These are phyloP conservation scores for Myrmophylax atrothorax DNA, from an alignment of 2,113 vertebrate species.

Conservation along the genomic window DNA sequence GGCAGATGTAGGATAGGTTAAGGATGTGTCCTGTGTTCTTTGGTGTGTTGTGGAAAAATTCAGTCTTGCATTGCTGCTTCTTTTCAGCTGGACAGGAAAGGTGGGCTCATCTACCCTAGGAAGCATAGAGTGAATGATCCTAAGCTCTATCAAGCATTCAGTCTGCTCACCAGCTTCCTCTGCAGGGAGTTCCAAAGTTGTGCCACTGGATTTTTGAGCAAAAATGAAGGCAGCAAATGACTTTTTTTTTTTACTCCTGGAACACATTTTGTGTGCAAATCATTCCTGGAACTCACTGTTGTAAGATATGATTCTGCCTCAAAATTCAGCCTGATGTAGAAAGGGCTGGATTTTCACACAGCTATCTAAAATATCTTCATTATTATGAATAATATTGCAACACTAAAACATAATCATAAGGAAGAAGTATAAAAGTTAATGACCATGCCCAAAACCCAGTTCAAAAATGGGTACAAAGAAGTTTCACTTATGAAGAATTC, in stretches of 20 bases:
- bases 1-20: not conserved
- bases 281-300: not conserved
- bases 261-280: not conserved
- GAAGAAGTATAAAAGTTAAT: not conserved
- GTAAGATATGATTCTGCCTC: not conserved
- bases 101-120: not conserved
- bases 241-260: not conserved
- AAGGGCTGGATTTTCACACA: not conserved
- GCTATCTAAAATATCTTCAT: not conserved
- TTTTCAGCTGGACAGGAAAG: not conserved
- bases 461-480: not conserved
- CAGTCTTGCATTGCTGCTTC: not conserved
- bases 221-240: not conserved
- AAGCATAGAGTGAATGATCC: not conserved
- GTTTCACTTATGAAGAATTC: not conserved
- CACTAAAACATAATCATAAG: not conserved
- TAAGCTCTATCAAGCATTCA: not conserved
- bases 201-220: not conserved
- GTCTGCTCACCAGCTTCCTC: not conserved
- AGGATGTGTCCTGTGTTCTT: not conserved
- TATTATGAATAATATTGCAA: not conserved
- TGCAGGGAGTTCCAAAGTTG: not conserved
- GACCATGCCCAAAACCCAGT: not conserved
- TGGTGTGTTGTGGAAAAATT: not conserved
- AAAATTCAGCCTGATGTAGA: not conserved